Base-by-base conservation (phyloP, 2,888 invertebrate genomes). In the Crematogaster levior region DNA sequence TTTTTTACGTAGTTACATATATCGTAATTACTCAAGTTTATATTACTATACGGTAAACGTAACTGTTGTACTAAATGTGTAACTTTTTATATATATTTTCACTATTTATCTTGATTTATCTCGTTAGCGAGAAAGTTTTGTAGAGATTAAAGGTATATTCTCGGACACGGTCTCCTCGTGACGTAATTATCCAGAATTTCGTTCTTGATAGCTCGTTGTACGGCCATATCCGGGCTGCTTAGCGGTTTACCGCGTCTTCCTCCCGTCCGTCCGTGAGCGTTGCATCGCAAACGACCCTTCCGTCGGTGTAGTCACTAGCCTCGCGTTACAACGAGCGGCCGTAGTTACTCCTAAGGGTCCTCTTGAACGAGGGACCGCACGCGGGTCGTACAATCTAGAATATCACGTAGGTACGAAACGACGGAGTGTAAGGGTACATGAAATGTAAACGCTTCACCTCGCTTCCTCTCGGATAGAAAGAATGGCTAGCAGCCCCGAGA, bases 291-390 rank as follows among this genome's bases (percentile, higher is more conserved):
- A 56, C 66, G 43, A 77, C 21, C 56, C 53, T 34, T 58, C 24
- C 56, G 43, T 56, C 43, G 61, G 63, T 43, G 56, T 18, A 21
- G 43, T 58, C 66, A 43, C 88, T 88, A 85, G 86, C 83, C 68
- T 83, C 65, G 82, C 82, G 82, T 86, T 77, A 84, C 87, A 63
- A 82, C 85, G 80, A 79, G 48, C 77, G 60, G 77, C 60, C 58
- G 68, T 61, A 66, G 73, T 56, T 84, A 72, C 75, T 82, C 56
- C 68, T 63, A 82, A 84, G 80, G 81, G 82, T 72, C 56, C 65
- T 65, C 73, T 58, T 24, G 81, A 81, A 70, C 70, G 84, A 84
- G 82, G 70, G 74, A 40, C 48, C 12, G 56, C 40, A 12, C 21
- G n/a, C 40, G 24, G 43, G 24, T 61, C 61, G 46, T 60, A 46